Conservation (phyloP, 1,140 invertebrate genomes). For the Micrasema minimum region DNA sequence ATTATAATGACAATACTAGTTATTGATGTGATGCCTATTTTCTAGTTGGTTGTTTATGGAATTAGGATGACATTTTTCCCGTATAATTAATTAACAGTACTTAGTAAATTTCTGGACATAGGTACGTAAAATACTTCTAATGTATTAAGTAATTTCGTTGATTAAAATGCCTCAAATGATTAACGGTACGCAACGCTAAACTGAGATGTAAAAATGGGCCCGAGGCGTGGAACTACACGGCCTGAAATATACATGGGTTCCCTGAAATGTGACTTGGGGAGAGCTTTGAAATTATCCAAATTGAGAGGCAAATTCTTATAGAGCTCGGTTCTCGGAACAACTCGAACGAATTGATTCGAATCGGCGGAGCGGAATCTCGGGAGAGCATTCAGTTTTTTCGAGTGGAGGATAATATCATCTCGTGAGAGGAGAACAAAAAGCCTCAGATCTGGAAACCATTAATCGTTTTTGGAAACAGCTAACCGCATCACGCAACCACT, state of each 20-base stretch:
- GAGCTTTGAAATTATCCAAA: conserved; percentile 35
- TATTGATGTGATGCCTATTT: too few species aligned
- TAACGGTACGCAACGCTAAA: background rate
- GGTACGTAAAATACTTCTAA: too few species aligned
- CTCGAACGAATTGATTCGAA: conserved; percentile 34
- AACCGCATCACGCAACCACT: conserved; percentile 13
- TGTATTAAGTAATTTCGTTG: too few species aligned
- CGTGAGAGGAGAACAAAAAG: conserved; percentile 9
- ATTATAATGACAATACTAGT: too few species aligned
- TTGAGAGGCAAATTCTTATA: conserved; percentile 24
- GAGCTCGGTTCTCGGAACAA: conserved; percentile 20
- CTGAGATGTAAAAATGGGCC: conserved; percentile 1
- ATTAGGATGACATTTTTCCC: too few species aligned
- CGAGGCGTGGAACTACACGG: background rate
- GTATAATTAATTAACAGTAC: too few species aligned
- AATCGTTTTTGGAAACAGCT: conserved; percentile 10
- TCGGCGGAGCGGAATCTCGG: conserved; percentile 22
- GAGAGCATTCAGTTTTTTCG: conserved; percentile 24
- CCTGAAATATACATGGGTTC: background rate
- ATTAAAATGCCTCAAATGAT: background rate
- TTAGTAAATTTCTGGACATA: too few species aligned
- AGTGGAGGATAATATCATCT: conserved; percentile 12
- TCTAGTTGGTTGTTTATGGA: too few species aligned
- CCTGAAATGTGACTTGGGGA: conserved; percentile 13
- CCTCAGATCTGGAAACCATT: conserved; percentile 3